Evolutionary conservation across 2,888 invertebrate genomes (phyloP).

Genomic region (Physocephala rufipes): DNA sequence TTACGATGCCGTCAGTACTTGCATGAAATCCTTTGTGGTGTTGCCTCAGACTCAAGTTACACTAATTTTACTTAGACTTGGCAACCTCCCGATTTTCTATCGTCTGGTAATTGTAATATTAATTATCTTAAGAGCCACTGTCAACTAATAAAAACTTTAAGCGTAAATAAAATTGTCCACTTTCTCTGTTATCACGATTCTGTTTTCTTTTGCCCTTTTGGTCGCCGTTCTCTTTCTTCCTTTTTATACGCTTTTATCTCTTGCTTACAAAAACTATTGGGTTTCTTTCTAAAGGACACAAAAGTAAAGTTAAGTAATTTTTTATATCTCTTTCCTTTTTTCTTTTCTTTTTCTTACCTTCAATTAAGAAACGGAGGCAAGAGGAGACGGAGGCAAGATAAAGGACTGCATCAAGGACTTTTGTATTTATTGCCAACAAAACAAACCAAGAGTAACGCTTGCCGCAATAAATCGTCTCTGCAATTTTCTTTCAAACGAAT

Average conservation of each 20-base stretch:
- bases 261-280: not conserved
- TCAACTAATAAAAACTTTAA: constrained; percentile 30
- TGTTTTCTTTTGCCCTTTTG: not conserved
- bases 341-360: not conserved
- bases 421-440: constrained; percentile 14
- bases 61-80: not conserved
- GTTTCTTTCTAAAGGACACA: constrained; percentile 1
- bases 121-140: constrained; percentile 29
- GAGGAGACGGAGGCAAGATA: not conserved
- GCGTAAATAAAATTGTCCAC: constrained; percentile 28
- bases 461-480: constrained; percentile 35
- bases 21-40: too few species aligned
- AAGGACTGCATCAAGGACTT: not conserved
- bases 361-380: not conserved
- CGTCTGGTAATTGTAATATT: constrained; percentile 28
- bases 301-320: not conserved
- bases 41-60: not conserved
- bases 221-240: constrained; percentile 1
- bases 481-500: constrained; percentile 9
- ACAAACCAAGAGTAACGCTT: constrained; percentile 27
- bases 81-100: too few species aligned
- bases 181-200: not conserved
- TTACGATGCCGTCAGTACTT: too few species aligned
- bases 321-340: too few species aligned
- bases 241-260: too few species aligned